phyloP scores from a whole-genome alignment of 2,113 vertebrate genomes.

The Ondatra zibethicus region DNA sequence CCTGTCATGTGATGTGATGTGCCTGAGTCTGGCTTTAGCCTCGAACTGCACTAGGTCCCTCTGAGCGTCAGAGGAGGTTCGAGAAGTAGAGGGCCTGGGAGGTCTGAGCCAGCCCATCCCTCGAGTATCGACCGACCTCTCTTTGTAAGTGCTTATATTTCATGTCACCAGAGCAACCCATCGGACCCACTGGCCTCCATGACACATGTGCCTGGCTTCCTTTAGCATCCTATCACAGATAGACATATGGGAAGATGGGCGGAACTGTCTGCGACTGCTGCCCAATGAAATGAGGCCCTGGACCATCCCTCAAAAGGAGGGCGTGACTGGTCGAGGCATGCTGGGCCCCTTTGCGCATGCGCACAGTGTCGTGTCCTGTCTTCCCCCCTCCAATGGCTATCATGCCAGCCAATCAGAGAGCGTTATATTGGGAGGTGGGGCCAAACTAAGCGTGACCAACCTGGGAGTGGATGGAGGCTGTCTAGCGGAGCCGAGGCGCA shows the following conservation, averaged over 20 bases:
- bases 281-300: neutral
- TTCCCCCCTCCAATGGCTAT: too few species aligned
- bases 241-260: neutral
- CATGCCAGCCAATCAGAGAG: neutral
- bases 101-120: too few species aligned
- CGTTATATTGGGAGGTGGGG: neutral
- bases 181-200: neutral
- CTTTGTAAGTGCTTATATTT: too few species aligned
- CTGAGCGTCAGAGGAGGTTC: neutral
- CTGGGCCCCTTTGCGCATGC: neutral
- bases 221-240: neutral
- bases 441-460: too few species aligned
- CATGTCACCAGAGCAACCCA: neutral
- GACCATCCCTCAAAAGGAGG: neutral
- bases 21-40: neutral
- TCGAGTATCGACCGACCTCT: neutral
- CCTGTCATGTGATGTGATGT: neutral
- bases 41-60: neutral
- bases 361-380: neutral
- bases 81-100: neutral
- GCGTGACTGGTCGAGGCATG: neutral
- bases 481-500: fast-evolving
- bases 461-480: neutral
- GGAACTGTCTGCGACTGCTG: neutral
- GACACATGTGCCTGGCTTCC: fast-evolving